phyloP scores from a whole-genome alignment of 2,113 vertebrate genomes.

The Hippocampus abdominalis region DNA sequence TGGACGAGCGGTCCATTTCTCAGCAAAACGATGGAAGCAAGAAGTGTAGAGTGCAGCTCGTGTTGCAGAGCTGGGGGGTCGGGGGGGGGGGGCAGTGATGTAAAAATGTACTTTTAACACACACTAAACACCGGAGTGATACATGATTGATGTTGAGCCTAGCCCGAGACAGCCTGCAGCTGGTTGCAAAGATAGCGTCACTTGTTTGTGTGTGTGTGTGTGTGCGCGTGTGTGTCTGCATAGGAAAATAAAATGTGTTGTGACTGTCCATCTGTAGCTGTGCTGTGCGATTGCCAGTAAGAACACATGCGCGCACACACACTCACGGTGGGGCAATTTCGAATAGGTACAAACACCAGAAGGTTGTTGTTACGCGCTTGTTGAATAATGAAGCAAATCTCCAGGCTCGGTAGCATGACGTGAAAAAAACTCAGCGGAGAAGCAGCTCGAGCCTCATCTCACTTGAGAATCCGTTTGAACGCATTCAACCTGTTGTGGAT shows the following conservation, averaged over 20 bases:
- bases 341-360: background rate
- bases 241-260: conserved; percentile 12
- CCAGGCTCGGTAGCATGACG: background rate
- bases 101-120: conserved; percentile 13
- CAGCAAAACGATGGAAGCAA: background rate
- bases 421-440: background rate
- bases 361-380: background rate
- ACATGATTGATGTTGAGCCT: conserved; percentile 25
- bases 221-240: background rate
- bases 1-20: background rate
- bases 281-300: background rate
- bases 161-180: conserved; percentile 31
- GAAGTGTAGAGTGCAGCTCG: conserved; percentile 9
- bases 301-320: conserved; percentile 10
- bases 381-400: background rate
- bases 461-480: background rate
- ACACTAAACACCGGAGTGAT: background rate
- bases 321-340: conserved; percentile 7
- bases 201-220: background rate
- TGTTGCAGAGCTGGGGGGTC: conserved; percentile 1
- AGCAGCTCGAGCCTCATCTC: background rate
- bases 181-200: conserved; percentile 17
- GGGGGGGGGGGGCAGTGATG: background rate
- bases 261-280: conserved; percentile 6
- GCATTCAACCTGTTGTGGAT: background rate